These are phyloP conservation scores for Drosophila ananassae DNA, from an alignment of 1,140 invertebrate genomes.

Conservation along the genomic window DNA sequence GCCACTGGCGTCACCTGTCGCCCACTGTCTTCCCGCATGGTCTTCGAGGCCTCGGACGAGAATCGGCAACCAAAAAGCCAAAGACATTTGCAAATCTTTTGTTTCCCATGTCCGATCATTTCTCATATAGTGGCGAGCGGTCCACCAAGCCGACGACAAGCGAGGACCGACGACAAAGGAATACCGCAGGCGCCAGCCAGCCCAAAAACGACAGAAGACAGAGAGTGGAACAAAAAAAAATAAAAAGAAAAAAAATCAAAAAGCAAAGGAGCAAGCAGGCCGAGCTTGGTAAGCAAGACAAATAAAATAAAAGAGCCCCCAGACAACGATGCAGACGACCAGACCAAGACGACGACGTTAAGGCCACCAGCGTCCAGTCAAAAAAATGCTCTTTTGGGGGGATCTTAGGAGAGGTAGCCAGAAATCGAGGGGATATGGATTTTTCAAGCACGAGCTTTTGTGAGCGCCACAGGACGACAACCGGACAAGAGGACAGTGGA, in stretches of 20 bases:
- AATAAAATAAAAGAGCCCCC: slow-evolving; percentile 36
- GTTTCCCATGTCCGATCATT: slow-evolving; percentile 83
- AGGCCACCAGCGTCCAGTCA: slow-evolving; percentile 54
- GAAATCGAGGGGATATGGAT: background rate
- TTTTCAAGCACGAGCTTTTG: slow-evolving; percentile 62
- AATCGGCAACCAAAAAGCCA: slow-evolving; percentile 76
- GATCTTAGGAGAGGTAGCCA: slow-evolving; percentile 1
- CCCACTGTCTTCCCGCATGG: slow-evolving; percentile 40
- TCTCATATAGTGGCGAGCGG: slow-evolving; percentile 78
- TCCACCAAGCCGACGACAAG: slow-evolving; percentile 32
- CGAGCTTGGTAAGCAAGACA: slow-evolving; percentile 22
- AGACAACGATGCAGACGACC: slow-evolving; percentile 51
- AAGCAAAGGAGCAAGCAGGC: slow-evolving; percentile 10
- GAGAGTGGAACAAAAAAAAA: slow-evolving; percentile 16
- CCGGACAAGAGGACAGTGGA: slow-evolving; percentile 10
- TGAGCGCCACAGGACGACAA: slow-evolving; percentile 50
- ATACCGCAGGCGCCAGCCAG: slow-evolving; percentile 83
- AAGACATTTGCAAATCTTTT: slow-evolving; percentile 83
- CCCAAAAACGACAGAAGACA: slow-evolving; percentile 53
- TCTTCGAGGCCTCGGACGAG: slow-evolving; percentile 6
- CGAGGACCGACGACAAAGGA: slow-evolving; percentile 74
- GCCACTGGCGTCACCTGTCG: slow-evolving; percentile 74
- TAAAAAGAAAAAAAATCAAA: slow-evolving; percentile 11
- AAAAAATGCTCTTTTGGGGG: slow-evolving; percentile 7
- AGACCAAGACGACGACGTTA: slow-evolving; percentile 42